Conservation (phyloP, 2,888 invertebrate genomes). For the Oscheius onirici region DNA sequence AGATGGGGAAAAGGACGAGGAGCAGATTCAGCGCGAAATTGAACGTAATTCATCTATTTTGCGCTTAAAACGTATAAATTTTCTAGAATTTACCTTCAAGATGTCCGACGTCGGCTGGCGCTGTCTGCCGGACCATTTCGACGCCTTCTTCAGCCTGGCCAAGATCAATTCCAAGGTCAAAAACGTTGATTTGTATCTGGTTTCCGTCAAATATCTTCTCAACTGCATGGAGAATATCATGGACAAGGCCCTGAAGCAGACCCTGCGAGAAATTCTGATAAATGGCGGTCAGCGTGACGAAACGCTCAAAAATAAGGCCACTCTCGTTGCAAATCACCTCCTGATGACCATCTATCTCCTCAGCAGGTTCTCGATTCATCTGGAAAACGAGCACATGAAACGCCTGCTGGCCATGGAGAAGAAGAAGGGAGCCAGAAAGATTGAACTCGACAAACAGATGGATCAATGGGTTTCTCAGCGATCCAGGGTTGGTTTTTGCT, state of each 20-base stretch:
- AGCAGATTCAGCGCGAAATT: not conserved
- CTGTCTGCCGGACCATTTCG: slow-evolving; percentile 31
- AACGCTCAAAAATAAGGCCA: not conserved
- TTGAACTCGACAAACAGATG: slow-evolving; percentile 35
- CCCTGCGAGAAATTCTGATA: not conserved
- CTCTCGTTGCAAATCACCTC: slow-evolving; percentile 12
- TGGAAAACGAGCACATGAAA: slow-evolving; percentile 29
- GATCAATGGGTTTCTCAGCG: slow-evolving; percentile 34
- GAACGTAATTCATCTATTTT: not conserved
- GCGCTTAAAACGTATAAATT: not conserved
- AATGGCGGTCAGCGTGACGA: too few species aligned
- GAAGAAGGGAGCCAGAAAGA: slow-evolving; percentile 22
- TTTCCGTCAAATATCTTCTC: not conserved
- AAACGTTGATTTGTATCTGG: slow-evolving; percentile 1
- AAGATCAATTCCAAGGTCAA: slow-evolving; percentile 24
- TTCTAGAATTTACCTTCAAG: slow-evolving; percentile 7
- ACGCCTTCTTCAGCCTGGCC: slow-evolving; percentile 33
- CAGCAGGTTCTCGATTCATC: slow-evolving; percentile 17
- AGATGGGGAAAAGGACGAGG: slow-evolving; percentile 19
- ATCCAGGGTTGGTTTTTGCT: slow-evolving; percentile 22
- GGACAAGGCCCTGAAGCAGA: too few species aligned
- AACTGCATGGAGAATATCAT: not conserved
- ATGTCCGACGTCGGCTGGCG: not conserved
- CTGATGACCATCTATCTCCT: slow-evolving; percentile 40
- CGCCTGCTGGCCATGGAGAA: slow-evolving; percentile 9